Conservation (phyloP, 64 coral and sea anemone genomes). For the Cladopsammia gracilis region DNA sequence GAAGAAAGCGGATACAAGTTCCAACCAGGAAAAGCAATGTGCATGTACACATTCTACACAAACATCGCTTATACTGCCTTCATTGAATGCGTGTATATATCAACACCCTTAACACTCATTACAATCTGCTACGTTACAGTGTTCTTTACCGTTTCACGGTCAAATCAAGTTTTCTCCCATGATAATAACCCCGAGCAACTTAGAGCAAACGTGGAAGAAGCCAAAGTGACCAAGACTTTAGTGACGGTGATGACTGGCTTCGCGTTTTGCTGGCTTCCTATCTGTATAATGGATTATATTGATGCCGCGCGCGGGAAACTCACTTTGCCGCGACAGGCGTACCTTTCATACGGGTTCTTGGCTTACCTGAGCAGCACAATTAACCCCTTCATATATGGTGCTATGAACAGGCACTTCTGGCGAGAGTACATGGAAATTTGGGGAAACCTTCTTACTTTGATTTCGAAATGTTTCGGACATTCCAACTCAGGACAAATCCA, state of each 20-base stretch:
- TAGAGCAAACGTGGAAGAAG: constrained; percentile 48
- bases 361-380: constrained; percentile 54
- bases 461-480: background rate
- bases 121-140: constrained; percentile 55
- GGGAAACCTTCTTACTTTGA: background rate
- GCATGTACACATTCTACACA: constrained; percentile 71
- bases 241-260: constrained; percentile 47
- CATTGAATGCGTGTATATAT: constrained; percentile 50
- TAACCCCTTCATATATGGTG: constrained; percentile 79
- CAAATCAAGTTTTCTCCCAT: constrained; percentile 54
- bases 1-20: constrained; percentile 36
- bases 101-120: constrained; percentile 30
- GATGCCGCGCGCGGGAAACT: constrained; percentile 47
- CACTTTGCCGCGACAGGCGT: constrained; percentile 53
- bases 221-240: constrained; percentile 55
- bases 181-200: constrained; percentile 31
- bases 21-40: constrained; percentile 75
- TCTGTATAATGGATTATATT: constrained; percentile 50
- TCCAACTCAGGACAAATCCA: background rate
- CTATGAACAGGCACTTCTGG: constrained; percentile 59
- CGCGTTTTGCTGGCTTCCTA: constrained; percentile 68
- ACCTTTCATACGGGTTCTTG: constrained; percentile 65
- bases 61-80: constrained; percentile 64
- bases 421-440: constrained; percentile 55
- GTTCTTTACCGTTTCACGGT: constrained; percentile 35